Evolutionary conservation across 1,140 invertebrate species (phyloP).

Genomic region (Bilobella aurantiaca): DNA sequence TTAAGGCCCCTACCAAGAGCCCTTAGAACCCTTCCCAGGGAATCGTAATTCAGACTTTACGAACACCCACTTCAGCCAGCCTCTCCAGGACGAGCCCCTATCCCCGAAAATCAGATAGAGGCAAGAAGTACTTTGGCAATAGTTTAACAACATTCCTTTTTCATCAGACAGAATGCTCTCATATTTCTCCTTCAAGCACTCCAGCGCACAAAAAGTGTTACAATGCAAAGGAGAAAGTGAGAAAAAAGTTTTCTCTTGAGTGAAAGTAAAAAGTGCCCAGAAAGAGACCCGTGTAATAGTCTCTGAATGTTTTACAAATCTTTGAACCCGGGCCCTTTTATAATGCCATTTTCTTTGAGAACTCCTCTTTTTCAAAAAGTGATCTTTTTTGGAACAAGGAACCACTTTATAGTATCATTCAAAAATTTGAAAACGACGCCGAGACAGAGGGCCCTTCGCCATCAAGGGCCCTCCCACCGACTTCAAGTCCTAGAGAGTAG

Average conservation of each 20-base stretch:
- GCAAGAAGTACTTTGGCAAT: slow-evolving; percentile 3
- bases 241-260: background rate
- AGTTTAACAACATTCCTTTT: slow-evolving; percentile 7
- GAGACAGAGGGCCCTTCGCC: too few species aligned
- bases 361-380: too few species aligned
- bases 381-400: too few species aligned
- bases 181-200: background rate
- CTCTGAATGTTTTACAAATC: slow-evolving; percentile 7
- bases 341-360: too few species aligned
- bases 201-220: background rate
- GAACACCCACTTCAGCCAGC: background rate
- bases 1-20: background rate
- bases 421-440: too few species aligned
- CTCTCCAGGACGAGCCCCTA: background rate
- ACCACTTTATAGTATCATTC: too few species aligned
- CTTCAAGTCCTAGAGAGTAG: too few species aligned
- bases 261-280: background rate
- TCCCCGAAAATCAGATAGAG: background rate
- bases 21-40: background rate
- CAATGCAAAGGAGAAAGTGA: background rate
- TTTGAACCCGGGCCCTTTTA: background rate
- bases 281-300: background rate
- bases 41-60: slow-evolving; percentile 4
- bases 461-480: too few species aligned
- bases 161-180: background rate